Evolutionary conservation across 1,140 invertebrate genomes (phyloP).

Genomic region (Nixonia krombeini): DNA sequence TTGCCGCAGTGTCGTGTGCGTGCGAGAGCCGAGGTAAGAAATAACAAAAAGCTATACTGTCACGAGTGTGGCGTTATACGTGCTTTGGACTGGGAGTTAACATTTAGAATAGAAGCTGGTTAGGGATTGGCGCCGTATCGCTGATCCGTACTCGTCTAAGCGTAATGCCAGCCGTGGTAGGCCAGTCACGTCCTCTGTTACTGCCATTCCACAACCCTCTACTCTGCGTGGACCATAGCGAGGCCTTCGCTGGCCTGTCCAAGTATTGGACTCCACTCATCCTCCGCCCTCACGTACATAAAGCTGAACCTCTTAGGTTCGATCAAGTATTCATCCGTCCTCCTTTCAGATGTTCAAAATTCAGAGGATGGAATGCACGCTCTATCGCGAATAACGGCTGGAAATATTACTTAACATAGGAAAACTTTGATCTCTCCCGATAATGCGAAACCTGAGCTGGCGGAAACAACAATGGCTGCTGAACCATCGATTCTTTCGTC

Average conservation of each 20-base stretch:
- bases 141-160: constrained; percentile 62
- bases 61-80: constrained; percentile 64
- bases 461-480: too few species aligned
- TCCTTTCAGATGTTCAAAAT: constrained; percentile 46
- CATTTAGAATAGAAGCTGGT: constrained; percentile 53
- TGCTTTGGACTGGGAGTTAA: constrained; percentile 51
- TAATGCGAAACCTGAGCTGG: background rate
- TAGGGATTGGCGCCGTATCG: constrained; percentile 65
- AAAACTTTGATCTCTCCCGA: background rate
- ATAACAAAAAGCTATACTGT: constrained; percentile 45
- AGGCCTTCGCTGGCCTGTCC: constrained; percentile 44
- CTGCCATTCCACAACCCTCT: constrained; percentile 55
- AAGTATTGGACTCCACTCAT: constrained; percentile 34
- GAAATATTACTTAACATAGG: constrained; percentile 38
- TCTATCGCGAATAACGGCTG: constrained; percentile 35
- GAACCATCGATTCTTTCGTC: too few species aligned
- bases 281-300: constrained; percentile 24
- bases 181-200: constrained; percentile 62
- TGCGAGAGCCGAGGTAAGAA: too few species aligned
- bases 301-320: constrained; percentile 48
- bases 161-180: constrained; percentile 61
- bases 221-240: constrained; percentile 37
- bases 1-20: too few species aligned
- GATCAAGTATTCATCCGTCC: constrained; percentile 56
- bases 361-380: constrained; percentile 37